phyloP scores from a whole-genome alignment of 2,113 vertebrate species.

The Daboia siamensis region DNA sequence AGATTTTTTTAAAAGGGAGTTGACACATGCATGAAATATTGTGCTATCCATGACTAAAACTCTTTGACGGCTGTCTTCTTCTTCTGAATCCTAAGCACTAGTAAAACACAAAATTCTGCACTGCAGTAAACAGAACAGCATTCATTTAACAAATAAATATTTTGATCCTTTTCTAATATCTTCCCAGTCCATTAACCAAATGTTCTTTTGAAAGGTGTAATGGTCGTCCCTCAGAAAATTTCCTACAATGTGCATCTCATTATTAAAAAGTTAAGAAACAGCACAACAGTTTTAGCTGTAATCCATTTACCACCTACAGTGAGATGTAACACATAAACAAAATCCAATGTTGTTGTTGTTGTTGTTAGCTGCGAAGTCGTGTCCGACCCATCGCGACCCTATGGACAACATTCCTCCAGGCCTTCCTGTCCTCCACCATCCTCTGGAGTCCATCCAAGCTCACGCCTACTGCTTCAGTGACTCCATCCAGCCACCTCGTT shows the following conservation, averaged over 20 bases:
- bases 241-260: not conserved
- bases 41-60: not conserved
- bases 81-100: not conserved
- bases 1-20: not conserved
- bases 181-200: not conserved
- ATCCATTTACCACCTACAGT: not conserved
- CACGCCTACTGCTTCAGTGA: no score
- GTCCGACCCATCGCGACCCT: no score
- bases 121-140: not conserved
- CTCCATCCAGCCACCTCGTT: no score
- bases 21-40: not conserved
- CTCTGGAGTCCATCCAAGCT: no score
- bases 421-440: no score
- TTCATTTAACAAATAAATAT: not conserved
- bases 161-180: not conserved
- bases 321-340: slow-evolving; percentile 6
- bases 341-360: no score
- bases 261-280: not conserved
- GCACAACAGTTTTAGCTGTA: not conserved
- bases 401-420: no score
- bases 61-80: not conserved
- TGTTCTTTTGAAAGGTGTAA: not conserved
- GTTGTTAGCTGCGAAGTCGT: no score
- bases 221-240: not conserved
- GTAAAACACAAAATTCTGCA: not conserved